A percentile compares a stretch with the other conserved stretches of the same genome.
phyloP scores from a whole-genome alignment of 2,888 invertebrate species.

The Osedax fenrisi region DNA sequence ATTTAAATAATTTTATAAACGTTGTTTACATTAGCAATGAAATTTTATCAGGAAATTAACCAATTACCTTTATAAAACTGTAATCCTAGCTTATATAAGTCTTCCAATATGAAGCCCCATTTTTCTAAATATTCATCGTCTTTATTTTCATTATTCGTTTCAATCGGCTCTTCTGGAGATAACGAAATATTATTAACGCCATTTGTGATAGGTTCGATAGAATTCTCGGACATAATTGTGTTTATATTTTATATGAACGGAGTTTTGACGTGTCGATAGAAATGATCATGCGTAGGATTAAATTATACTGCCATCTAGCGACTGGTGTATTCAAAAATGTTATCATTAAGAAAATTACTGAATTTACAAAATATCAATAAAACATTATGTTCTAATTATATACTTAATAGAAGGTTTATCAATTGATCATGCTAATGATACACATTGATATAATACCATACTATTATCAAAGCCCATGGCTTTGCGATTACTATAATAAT shows the following conservation, averaged over 20 bases:
- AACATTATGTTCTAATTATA: too few relatives aligned
- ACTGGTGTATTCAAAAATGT: too few relatives aligned
- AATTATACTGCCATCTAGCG: neutral
- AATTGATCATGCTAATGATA: too few relatives aligned
- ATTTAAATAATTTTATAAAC: neutral
- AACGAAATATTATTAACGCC: conserved; percentile 1
- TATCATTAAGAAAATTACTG: too few relatives aligned
- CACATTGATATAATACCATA: too few relatives aligned
- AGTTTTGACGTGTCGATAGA: conserved; percentile 15
- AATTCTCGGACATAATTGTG: conserved; percentile 3
- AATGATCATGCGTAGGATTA: neutral
- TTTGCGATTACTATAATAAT: too few relatives aligned
- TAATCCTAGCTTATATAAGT: conserved; percentile 76
- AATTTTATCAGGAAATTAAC: neutral
- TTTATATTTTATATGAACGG: neutral
- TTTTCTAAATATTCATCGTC: neutral
- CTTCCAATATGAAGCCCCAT: conserved; percentile 56
- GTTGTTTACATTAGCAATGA: neutral
- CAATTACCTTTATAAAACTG: conserved; percentile 79
- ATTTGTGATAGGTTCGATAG: neutral
- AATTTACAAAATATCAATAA: too few relatives aligned
- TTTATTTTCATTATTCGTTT: neutral
- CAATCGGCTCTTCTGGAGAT: neutral
- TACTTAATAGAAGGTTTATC: too few relatives aligned
- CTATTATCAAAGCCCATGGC: too few relatives aligned